A percentile compares a stretch with the other conserved stretches of the same genome.
These are phyloP conservation scores for Leuciscus idus DNA, from an alignment of 2,113 vertebrate genomes.

Conservation along the genomic window DNA sequence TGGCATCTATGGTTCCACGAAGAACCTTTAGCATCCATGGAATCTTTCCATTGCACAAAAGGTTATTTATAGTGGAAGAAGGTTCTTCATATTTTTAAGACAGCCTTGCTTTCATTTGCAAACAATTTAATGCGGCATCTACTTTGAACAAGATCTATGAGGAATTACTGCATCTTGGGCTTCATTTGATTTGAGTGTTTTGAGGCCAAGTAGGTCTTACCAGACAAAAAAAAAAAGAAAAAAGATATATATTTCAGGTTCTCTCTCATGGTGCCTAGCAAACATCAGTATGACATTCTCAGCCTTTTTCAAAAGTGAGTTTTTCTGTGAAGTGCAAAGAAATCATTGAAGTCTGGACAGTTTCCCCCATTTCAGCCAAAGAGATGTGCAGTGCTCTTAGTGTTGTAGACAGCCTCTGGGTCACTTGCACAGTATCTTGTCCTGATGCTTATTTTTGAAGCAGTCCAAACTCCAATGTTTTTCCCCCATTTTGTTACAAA, in stretches of 20 bases:
- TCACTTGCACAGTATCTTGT: conserved; percentile 21
- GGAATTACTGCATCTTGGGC: background rate
- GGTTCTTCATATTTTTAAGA: too few species aligned
- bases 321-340: conserved; percentile 26
- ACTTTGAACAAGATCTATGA: background rate
- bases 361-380: background rate
- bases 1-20: too few species aligned
- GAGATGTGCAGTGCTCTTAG: background rate
- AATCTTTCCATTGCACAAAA: too few species aligned
- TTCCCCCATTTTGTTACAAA: background rate
- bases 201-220: background rate
- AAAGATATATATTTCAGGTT: background rate
- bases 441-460: conserved; percentile 2
- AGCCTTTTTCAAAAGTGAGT: conserved; percentile 24
- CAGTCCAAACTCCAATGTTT: background rate
- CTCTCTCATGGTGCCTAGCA: background rate
- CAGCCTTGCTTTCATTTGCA: background rate
- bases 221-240: background rate
- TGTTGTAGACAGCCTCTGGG: background rate
- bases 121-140: background rate
- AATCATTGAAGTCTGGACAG: conserved; percentile 6
- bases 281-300: background rate
- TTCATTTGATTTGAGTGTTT: background rate
- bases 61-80: too few species aligned
- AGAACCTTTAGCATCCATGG: too few species aligned